Conservation (phyloP, 53 echinoderm and acorn worm species). For the Zoroaster sp. region DNA sequence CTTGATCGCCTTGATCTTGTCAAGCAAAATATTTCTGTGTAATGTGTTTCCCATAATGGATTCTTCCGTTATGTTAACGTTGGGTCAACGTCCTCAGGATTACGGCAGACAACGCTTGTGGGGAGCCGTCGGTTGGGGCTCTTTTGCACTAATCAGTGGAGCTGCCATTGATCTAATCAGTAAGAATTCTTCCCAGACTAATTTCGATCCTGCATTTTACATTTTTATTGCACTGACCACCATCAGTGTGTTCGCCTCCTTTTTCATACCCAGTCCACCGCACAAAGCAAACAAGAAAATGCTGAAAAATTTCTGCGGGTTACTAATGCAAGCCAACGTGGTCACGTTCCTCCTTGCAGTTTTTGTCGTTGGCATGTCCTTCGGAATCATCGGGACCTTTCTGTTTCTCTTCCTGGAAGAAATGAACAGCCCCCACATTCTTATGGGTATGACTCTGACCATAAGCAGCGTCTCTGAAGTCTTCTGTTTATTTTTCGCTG, state of each 20-base stretch:
- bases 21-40: conserved; percentile 76
- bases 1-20: conserved; percentile 65
- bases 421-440: conserved; percentile 61
- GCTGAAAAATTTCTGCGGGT: conserved; percentile 16
- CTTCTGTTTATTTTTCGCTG: conserved; percentile 81
- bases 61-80: conserved; percentile 72
- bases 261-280: conserved; percentile 56
- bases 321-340: conserved; percentile 52
- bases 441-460: conserved; percentile 91
- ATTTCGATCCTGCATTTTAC: conserved; percentile 70
- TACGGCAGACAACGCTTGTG: conserved; percentile 76
- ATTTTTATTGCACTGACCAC: conserved; percentile 61
- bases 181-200: neutral
- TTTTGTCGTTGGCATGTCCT: conserved; percentile 66
- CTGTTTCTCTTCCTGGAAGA: conserved; percentile 85
- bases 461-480: conserved; percentile 81
- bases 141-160: conserved; percentile 76
- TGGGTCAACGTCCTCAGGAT: conserved; percentile 71
- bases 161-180: conserved; percentile 64
- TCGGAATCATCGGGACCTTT: conserved; percentile 79
- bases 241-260: conserved; percentile 2
- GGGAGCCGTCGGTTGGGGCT: conserved; percentile 91
- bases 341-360: conserved; percentile 57
- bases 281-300: conserved; percentile 46
- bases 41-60: conserved; percentile 86